phyloP scores from a whole-genome alignment of 1,140 invertebrate genomes.

The Schmidtea mediterranea region DNA sequence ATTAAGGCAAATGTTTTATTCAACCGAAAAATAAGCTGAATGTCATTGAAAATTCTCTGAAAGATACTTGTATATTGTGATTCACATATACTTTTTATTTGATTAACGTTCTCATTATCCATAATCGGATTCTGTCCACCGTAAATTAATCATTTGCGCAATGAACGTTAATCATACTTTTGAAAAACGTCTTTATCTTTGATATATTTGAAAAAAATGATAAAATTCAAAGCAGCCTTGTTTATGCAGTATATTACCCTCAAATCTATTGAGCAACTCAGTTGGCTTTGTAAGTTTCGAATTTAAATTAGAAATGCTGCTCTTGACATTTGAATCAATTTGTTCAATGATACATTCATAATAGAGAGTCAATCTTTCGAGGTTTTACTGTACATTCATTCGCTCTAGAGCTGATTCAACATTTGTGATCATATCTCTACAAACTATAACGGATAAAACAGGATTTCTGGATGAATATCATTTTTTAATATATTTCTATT shows the following conservation, averaged over 20 bases:
- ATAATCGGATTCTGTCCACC: neutral
- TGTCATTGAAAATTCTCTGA: neutral
- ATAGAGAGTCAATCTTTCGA: too few species aligned
- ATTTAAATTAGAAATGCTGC: too few species aligned
- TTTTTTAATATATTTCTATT: too few species aligned
- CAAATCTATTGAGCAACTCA: neutral
- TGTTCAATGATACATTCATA: too few species aligned
- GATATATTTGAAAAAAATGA: neutral
- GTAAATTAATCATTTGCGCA: neutral
- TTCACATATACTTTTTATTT: neutral
- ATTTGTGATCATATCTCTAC: too few species aligned
- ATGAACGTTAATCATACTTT: conserved; percentile 1
- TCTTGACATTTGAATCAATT: too few species aligned
- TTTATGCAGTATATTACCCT: neutral
- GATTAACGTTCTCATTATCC: neutral
- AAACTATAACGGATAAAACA: too few species aligned
- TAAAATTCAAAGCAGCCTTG: neutral
- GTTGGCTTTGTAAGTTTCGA: neutral
- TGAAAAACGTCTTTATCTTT: conserved; percentile 4
- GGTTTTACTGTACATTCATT: too few species aligned
- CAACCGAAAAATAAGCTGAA: neutral
- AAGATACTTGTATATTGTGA: neutral
- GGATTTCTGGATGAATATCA: too few species aligned
- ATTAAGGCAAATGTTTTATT: neutral
- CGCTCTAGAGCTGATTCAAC: too few species aligned